Conservation (phyloP, 2,797 vertebrate genomes). For the Scarus forsteni region DNA sequence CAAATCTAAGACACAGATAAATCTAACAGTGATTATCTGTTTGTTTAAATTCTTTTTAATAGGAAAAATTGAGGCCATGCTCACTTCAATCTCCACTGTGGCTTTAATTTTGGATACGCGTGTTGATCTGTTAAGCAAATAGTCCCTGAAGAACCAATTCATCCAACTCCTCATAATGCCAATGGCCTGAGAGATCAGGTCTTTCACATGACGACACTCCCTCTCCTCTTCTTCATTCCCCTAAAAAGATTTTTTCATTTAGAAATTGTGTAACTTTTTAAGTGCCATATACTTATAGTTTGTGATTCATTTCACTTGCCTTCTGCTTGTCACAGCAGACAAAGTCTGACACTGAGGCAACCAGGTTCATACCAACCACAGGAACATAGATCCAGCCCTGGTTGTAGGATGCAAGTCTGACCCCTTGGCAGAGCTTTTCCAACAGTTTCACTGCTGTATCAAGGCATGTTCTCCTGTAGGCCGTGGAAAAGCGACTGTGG, state of each 20-base stretch:
- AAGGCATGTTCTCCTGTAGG: conserved; percentile 72
- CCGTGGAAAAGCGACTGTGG: conserved; percentile 60
- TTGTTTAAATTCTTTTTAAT: neutral
- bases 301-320: conserved; percentile 55
- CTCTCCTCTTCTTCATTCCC: conserved; percentile 13
- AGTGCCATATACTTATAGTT: too few relatives aligned
- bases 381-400: conserved; percentile 11
- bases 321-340: conserved; percentile 19
- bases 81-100: conserved; percentile 76
- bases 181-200: conserved; percentile 44
- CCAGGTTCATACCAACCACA: conserved; percentile 75
- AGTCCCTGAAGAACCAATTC: conserved; percentile 42
- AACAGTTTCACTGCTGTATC: conserved; percentile 80
- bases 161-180: conserved; percentile 76
- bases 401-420: rapidly evolving
- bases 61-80: neutral
- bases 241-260: conserved; percentile 18
- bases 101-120: neutral
- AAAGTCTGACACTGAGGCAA: conserved; percentile 76
- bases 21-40: neutral
- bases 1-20: conserved; percentile 83
- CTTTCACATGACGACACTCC: conserved; percentile 21
- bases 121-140: conserved; percentile 20
- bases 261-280: too few relatives aligned
- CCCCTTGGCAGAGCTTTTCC: conserved; percentile 72